Conservation (phyloP, 1,140 invertebrate species). For the Pararge aegeria region DNA sequence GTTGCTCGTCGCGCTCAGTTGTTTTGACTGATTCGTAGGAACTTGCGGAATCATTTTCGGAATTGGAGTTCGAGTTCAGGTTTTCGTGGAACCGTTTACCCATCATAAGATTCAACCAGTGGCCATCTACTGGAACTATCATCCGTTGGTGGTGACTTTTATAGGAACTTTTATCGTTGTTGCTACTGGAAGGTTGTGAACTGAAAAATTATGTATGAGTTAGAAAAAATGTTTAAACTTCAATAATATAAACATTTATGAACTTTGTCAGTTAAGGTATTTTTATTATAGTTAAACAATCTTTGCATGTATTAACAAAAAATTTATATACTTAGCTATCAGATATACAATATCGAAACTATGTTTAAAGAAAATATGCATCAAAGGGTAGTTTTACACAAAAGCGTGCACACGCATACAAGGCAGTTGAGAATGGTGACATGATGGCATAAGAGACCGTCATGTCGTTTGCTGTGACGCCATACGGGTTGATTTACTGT, state of each 20-base stretch:
- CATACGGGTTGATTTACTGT: too few species aligned
- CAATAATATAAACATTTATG: background rate
- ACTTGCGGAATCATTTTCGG: conserved; percentile 78
- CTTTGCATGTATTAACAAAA: too few species aligned
- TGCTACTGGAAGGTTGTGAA: conserved; percentile 71
- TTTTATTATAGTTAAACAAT: background rate
- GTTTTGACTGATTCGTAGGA: conserved; percentile 69
- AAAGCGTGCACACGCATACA: too few species aligned
- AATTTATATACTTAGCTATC: too few species aligned
- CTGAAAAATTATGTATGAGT: conserved; percentile 46
- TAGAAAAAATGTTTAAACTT: background rate
- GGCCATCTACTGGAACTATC: conserved; percentile 77
- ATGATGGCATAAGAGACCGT: too few species aligned
- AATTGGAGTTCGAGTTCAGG: conserved; percentile 71
- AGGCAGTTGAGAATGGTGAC: too few species aligned
- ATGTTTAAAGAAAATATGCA: too few species aligned
- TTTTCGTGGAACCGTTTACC: conserved; percentile 81
- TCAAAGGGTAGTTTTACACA: too few species aligned
- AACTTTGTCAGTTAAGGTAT: background rate
- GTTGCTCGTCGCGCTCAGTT: conserved; percentile 54
- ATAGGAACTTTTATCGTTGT: conserved; percentile 73
- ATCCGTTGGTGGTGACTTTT: conserved; percentile 66
- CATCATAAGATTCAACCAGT: conserved; percentile 81
- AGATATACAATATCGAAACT: too few species aligned
- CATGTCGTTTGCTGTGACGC: too few species aligned